Percentiles rank a stretch among this genome's conserved stretches.
phyloP scores from a whole-genome alignment of 2,113 vertebrate species.

The Larimichthys polyactis region DNA sequence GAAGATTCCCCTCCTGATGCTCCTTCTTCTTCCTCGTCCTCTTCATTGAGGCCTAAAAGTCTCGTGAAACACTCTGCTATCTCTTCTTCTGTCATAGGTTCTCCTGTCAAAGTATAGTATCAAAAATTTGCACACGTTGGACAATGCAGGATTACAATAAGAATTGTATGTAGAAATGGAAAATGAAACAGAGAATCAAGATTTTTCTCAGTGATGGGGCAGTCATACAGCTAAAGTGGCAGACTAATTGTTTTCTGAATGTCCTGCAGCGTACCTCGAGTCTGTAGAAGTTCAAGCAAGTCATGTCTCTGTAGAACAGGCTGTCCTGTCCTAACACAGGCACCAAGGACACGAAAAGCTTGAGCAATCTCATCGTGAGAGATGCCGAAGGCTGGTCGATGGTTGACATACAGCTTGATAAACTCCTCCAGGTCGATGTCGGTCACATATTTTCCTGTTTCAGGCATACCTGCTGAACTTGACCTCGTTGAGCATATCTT shows the following conservation, averaged over 20 bases:
- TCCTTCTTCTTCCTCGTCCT: conserved; percentile 56
- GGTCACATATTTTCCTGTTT: conserved; percentile 88
- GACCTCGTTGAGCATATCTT: conserved; percentile 93
- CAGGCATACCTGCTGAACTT: conserved; percentile 89
- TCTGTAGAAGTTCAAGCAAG: conserved; percentile 87
- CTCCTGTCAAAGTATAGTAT: conserved; percentile 83
- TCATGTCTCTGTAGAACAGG: conserved; percentile 83
- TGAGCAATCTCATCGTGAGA: conserved; percentile 76
- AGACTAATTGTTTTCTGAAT: not conserved
- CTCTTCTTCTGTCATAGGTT: conserved; percentile 92
- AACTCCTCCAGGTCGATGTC: conserved; percentile 90
- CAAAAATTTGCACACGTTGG: not conserved
- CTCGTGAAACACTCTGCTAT: conserved; percentile 85
- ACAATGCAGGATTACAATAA: conserved; percentile 8
- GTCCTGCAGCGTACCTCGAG: conserved; percentile 83
- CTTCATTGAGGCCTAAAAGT: conserved; percentile 81
- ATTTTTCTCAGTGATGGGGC: not conserved
- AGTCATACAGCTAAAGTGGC: not conserved
- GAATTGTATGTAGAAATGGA: not conserved
- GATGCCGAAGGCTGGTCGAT: conserved; percentile 88
- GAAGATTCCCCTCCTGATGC: not conserved
- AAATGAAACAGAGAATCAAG: not conserved
- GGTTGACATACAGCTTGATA: conserved; percentile 93
- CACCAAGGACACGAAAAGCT: conserved; percentile 87
- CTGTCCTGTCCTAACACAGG: conserved; percentile 68